phyloP scores from a whole-genome alignment of 2,888 invertebrate genomes.

The Baccha elongata region DNA sequence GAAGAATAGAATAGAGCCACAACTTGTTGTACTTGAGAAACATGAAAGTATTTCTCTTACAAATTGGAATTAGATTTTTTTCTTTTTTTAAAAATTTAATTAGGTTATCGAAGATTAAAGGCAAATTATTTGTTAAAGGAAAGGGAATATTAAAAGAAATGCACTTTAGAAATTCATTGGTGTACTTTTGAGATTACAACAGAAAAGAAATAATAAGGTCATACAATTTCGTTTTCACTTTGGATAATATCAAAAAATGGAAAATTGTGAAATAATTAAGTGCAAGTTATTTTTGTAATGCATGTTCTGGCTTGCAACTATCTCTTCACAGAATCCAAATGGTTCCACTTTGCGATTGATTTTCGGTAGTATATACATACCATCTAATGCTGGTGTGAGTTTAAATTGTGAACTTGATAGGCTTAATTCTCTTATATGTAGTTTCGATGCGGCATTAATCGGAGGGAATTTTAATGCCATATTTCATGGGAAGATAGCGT shows the following conservation, averaged over 20 bases:
- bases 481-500: no score
- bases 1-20: neutral
- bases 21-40: neutral
- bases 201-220: neutral
- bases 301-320: no score
- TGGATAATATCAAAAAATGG: neutral
- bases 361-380: no score
- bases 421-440: no score
- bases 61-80: constrained; percentile 36
- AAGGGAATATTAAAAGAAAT: neutral
- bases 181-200: neutral
- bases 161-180: neutral
- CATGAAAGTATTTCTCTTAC: constrained; percentile 4
- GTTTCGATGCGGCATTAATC: no score
- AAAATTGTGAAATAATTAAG: neutral
- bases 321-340: no score
- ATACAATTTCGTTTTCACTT: neutral
- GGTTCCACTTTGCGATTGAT: no score
- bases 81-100: constrained; percentile 24
- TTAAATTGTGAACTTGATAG: no score
- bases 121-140: neutral
- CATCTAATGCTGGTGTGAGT: no score
- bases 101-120: constrained; percentile 41
- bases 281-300: no score
- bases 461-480: no score